Conservation (phyloP, 2,888 invertebrate species). For the Torymus texanus region DNA sequence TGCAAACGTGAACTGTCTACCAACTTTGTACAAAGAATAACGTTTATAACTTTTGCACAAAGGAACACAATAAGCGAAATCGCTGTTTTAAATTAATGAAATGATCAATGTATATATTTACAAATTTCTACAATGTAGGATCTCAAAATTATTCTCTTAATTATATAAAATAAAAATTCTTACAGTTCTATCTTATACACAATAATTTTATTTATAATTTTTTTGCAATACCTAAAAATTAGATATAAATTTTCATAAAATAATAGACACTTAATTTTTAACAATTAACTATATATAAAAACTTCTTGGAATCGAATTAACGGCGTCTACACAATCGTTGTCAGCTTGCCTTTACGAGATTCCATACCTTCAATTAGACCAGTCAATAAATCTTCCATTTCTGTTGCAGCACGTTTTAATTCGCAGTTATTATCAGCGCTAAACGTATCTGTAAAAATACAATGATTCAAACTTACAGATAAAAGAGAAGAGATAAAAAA, state of each 20-base stretch:
- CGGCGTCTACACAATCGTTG: conserved; percentile 67
- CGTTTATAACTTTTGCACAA: conserved; percentile 47
- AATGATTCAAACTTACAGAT: conserved; percentile 1
- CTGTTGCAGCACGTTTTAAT: conserved; percentile 81
- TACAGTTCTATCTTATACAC: conserved; percentile 11
- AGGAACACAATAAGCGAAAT: conserved; percentile 20
- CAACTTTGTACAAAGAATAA: conserved; percentile 26
- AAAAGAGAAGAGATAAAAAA: conserved; percentile 4
- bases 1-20: conserved; percentile 31
- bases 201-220: conserved; percentile 42
- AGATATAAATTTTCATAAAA: conserved; percentile 37
- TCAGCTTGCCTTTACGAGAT: conserved; percentile 71
- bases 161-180: conserved; percentile 37
- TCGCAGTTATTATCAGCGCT: conserved; percentile 79
- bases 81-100: conserved; percentile 25
- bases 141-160: conserved; percentile 45
- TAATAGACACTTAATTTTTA: conserved; percentile 39
- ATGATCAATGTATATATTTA: conserved; percentile 46
- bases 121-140: conserved; percentile 40
- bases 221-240: conserved; percentile 44
- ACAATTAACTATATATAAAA: conserved; percentile 32
- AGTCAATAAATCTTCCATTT: conserved; percentile 83
- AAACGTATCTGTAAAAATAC: conserved; percentile 67
- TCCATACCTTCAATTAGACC: conserved; percentile 83
- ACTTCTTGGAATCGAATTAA: conserved; percentile 25